Evolutionary conservation across 1,140 invertebrate species (phyloP).

Genomic region (Drosophila kohkoa): DNA sequence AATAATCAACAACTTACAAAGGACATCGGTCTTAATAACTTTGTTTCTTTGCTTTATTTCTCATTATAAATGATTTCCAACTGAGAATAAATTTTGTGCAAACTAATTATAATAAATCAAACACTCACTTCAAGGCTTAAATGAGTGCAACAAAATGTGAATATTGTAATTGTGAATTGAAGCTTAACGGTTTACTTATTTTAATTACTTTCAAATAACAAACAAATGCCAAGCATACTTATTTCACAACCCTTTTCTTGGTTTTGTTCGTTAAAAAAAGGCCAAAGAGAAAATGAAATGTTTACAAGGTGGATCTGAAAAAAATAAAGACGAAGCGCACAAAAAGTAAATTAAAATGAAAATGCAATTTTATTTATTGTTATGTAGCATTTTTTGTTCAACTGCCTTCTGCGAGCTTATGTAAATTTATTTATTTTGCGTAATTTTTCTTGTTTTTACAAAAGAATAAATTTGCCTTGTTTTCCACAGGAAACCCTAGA

Average conservation of each 20-base stretch:
- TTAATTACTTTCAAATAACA: constrained; percentile 83
- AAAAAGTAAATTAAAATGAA: constrained; percentile 56
- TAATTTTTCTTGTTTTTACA: constrained; percentile 84
- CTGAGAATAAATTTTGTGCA: neutral
- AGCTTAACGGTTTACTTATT: constrained; percentile 54
- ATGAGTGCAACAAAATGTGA: constrained; percentile 25
- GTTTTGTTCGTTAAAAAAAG: constrained; percentile 19
- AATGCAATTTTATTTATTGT: constrained; percentile 84
- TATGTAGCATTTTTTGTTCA: constrained; percentile 68
- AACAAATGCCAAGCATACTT: constrained; percentile 52
- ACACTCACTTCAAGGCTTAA: neutral
- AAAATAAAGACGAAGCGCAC: constrained; percentile 25
- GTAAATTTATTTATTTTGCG: constrained; percentile 84
- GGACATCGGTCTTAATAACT: too few species aligned
- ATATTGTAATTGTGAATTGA: constrained; percentile 9
- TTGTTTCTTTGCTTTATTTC: too few species aligned
- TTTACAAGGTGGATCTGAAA: constrained; percentile 43
- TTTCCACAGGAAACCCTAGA: constrained; percentile 42
- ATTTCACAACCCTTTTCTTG: constrained; percentile 46
- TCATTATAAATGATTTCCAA: too few species aligned
- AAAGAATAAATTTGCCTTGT: constrained; percentile 78
- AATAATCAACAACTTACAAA: too few species aligned
- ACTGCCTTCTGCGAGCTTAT: constrained; percentile 67
- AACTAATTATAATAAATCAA: neutral
- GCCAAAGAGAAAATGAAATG: constrained; percentile 43